Conservation (phyloP, 2,888 invertebrate species). For the Steromphala cineraria region DNA sequence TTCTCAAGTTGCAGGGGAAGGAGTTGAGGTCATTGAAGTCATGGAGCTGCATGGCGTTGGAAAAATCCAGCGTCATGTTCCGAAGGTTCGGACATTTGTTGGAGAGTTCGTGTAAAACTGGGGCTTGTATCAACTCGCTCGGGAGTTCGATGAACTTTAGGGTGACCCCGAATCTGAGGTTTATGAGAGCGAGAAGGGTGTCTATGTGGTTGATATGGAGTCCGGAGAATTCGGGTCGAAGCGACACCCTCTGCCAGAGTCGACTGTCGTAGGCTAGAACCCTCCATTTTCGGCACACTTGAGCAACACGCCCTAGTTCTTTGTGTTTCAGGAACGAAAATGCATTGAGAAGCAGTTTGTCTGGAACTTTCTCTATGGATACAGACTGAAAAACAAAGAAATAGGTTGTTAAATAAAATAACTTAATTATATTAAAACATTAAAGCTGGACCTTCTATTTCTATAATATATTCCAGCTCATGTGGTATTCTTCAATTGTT, state of each 20-base stretch:
- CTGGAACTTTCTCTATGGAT: constrained; percentile 86
- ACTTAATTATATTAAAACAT: no score
- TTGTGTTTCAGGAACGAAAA: constrained; percentile 95
- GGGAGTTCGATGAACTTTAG: constrained; percentile 80
- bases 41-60: constrained; percentile 92
- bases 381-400: constrained; percentile 52
- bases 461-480: no score
- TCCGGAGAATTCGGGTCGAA: constrained; percentile 97
- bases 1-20: constrained; percentile 96
- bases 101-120: constrained; percentile 95
- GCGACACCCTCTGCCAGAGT: constrained; percentile 96
- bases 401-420: no score
- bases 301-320: constrained; percentile 91
- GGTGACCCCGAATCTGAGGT: constrained; percentile 77
- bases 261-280: constrained; percentile 95
- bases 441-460: no score
- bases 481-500: no score
- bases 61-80: constrained; percentile 93
- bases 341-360: constrained; percentile 94
- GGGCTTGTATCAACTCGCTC: constrained; percentile 96
- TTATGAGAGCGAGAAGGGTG: constrained; percentile 88
- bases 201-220: constrained; percentile 91
- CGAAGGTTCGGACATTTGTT: constrained; percentile 81
- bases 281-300: constrained; percentile 97
- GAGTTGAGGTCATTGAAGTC: constrained; percentile 99